Evolutionary conservation across 2,888 invertebrate genomes (phyloP).

Genomic region (Cosmopolites sordidus): DNA sequence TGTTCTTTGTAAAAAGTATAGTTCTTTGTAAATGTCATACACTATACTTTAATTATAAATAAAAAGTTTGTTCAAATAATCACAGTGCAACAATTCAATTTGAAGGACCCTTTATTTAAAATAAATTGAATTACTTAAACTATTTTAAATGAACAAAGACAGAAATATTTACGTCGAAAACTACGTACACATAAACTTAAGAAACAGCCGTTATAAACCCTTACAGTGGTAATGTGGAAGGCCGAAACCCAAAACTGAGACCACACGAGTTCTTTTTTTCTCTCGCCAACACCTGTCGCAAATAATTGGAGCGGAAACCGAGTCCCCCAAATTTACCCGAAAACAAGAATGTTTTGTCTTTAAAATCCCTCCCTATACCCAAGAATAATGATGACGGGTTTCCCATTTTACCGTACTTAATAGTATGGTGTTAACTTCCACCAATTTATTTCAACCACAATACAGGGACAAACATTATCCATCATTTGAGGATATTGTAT

Average conservation of each 20-base stretch:
- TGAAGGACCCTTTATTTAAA: no score
- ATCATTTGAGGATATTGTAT: background rate
- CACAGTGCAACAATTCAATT: no score
- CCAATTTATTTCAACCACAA: conserved; percentile 12
- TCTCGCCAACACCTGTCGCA: background rate
- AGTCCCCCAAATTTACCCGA: conserved; percentile 3
- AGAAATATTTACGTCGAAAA: no score
- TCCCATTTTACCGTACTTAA: conserved; percentile 6
- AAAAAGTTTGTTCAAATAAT: no score
- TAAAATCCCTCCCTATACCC: background rate
- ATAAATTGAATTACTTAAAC: no score
- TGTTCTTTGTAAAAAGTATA: no score
- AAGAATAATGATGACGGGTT: background rate
- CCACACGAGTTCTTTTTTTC: background rate
- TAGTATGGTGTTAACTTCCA: conserved; percentile 7
- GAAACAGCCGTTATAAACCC: no score
- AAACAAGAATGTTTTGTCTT: background rate
- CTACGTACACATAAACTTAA: no score
- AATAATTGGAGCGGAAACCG: conserved; percentile 12
- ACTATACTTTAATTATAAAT: no score
- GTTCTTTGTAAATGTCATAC: no score
- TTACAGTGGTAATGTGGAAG: no score
- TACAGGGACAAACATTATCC: conserved; percentile 2
- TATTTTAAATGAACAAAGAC: no score
- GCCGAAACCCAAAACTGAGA: background rate